Conservation (phyloP, 2,888 invertebrate genomes). For the Alviniconcha strummeri region DNA sequence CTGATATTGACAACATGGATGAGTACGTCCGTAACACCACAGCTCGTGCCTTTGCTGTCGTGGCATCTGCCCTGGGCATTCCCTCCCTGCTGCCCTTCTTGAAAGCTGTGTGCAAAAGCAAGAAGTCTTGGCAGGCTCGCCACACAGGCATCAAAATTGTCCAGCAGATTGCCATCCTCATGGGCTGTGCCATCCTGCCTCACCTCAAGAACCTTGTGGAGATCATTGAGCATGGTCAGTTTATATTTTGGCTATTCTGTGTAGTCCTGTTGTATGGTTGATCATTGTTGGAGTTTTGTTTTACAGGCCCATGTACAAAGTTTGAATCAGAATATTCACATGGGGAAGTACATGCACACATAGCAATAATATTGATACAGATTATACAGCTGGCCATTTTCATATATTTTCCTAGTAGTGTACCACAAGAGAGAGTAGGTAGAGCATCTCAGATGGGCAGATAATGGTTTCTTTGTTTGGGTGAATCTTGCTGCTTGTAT, state of each 20-base stretch:
- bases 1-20: slow-evolving; percentile 99
- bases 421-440: too few species aligned
- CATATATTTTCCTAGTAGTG: too few species aligned
- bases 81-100: slow-evolving; percentile 97
- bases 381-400: too few species aligned
- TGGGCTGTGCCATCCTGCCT: slow-evolving; percentile 99
- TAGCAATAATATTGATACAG: too few species aligned
- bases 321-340: too few species aligned
- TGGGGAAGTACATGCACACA: too few species aligned
- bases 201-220: slow-evolving; percentile 98
- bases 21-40: slow-evolving; percentile 99
- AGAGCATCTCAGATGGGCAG: too few species aligned
- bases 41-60: slow-evolving; percentile 99
- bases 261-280: neutral
- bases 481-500: too few species aligned
- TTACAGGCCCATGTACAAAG: neutral
- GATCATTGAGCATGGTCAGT: slow-evolving; percentile 96
- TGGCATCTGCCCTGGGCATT: slow-evolving; percentile 98
- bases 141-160: slow-evolving; percentile 99
- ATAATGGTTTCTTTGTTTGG: too few species aligned
- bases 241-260: neutral
- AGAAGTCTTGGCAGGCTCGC: slow-evolving; percentile 98
- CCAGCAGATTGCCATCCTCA: slow-evolving; percentile 98
- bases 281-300: neutral
- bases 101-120: slow-evolving; percentile 98